Base-by-base conservation (phyloP, 2,797 vertebrate genomes). In the Pachyuromys duprasi region DNA sequence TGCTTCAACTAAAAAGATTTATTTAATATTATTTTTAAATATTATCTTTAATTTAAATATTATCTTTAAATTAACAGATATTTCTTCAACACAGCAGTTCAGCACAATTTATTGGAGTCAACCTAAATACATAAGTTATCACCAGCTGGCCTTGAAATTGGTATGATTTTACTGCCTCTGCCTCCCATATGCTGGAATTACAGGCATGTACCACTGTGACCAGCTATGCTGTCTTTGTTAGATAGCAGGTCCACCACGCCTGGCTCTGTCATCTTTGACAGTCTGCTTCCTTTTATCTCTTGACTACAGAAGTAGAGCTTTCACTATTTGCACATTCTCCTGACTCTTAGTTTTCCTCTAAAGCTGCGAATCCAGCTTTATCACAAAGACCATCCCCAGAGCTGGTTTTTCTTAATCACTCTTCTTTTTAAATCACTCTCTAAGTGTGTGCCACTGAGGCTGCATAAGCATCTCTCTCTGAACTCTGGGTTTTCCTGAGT, bases 401-500 rank as follows among this genome's bases (percentile, higher is more conserved):
- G 74, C 36, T 11, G 22, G 28, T 76, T 67, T 33, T 72, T n/a
- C 76, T 60, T 39, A 49, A 63, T 83, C 28, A 53, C 36, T 94
- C 67, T 90, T 62, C 15, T 60, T 36, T 69, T 42, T 28, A 70
- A 74, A 89, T 60, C 90, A 63, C 8, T 87, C 60, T 83, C 45
- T 8, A 95, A 95, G 89, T 79, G 22, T 53, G 31, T 57, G 80
- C 74, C 18, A 60, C 17, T 57, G 81, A 45, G 63, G 78, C 14
- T 89, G 20, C 78, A 12, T 55, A 89, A 93, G 89, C 39, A 93
- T 74, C 70, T 84, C 89, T 93, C 89, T 95, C 75, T 80, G 91
- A 76, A 83, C 15, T 39, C 15, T n/a, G 4, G 33, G 20, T 72
- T 92, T 82, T 90, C 87, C 65, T 0, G 3, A 86, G 63, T 67